Conservation (phyloP, 1,140 invertebrate genomes). For the Ceratosolen fusciceps region DNA sequence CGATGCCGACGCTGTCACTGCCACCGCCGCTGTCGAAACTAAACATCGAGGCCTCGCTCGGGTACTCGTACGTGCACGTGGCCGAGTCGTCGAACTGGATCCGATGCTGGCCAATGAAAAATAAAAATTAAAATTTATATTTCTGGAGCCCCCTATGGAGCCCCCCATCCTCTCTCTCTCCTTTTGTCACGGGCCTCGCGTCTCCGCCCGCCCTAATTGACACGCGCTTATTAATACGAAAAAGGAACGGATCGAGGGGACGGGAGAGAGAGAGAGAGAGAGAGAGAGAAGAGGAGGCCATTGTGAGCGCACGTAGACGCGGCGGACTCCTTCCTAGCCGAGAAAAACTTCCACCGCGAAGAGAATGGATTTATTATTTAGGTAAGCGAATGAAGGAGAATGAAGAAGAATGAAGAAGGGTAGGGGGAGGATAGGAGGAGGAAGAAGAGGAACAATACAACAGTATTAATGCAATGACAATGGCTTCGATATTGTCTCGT, state of each 20-base stretch:
- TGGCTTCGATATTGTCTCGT: not conserved
- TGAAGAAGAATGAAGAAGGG: too few species aligned
- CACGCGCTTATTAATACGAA: too few species aligned
- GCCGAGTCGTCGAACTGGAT: conserved; percentile 88
- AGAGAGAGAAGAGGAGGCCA: not conserved
- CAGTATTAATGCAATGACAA: not conserved
- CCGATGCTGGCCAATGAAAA: conserved; percentile 79
- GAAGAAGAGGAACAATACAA: not conserved
- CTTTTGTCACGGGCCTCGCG: not conserved
- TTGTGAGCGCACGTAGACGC: too few species aligned
- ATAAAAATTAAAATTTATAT: not conserved
- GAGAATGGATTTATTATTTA: too few species aligned
- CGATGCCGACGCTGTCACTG: conserved; percentile 63
- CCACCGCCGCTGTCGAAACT: conserved; percentile 54
- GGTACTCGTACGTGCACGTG: conserved; percentile 88
- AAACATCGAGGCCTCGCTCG: conserved; percentile 84
- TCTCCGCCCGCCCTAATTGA: not conserved
- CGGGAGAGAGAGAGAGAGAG: too few species aligned
- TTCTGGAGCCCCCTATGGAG: not conserved
- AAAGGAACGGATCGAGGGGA: too few species aligned
- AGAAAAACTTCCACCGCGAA: too few species aligned
- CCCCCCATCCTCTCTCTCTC: not conserved
- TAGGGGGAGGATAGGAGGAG: not conserved
- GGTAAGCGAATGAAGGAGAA: too few species aligned
- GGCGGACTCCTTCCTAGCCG: too few species aligned